phyloP scores from a whole-genome alignment of 2,888 invertebrate genomes.

The Eupithecia dodoneata region DNA sequence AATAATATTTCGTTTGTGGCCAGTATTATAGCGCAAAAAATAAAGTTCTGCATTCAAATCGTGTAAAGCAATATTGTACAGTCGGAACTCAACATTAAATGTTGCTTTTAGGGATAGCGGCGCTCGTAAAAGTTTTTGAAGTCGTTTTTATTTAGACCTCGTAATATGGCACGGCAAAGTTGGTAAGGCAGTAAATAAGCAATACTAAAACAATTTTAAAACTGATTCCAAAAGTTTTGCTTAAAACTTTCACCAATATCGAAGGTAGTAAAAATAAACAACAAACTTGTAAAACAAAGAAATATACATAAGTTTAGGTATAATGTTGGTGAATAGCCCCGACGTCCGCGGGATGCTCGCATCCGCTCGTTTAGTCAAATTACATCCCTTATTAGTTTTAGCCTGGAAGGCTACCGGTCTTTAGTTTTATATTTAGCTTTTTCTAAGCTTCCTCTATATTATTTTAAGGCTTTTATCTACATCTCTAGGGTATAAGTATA shows the following conservation, averaged over 20 bases:
- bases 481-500: background rate
- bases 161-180: background rate
- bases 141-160: background rate
- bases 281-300: slow-evolving; percentile 65
- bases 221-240: background rate
- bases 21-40: background rate
- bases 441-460: background rate
- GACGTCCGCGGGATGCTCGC: slow-evolving; percentile 46
- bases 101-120: background rate
- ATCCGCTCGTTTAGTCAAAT: slow-evolving; percentile 49
- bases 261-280: slow-evolving; percentile 47
- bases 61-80: background rate
- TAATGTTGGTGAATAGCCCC: slow-evolving; percentile 54
- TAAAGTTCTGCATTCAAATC: background rate
- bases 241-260: slow-evolving; percentile 4
- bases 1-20: background rate
- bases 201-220: background rate
- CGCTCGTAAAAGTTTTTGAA: background rate
- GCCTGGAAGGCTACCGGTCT: background rate
- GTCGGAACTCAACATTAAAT: background rate
- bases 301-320: slow-evolving; percentile 53
- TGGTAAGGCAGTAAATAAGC: background rate
- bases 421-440: background rate
- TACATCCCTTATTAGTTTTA: slow-evolving; percentile 35
- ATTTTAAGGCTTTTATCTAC: background rate